Percentiles rank a stretch among this genome's conserved stretches.
Conservation (phyloP, 1,140 invertebrate species). For the Cyclina sinensis region DNA sequence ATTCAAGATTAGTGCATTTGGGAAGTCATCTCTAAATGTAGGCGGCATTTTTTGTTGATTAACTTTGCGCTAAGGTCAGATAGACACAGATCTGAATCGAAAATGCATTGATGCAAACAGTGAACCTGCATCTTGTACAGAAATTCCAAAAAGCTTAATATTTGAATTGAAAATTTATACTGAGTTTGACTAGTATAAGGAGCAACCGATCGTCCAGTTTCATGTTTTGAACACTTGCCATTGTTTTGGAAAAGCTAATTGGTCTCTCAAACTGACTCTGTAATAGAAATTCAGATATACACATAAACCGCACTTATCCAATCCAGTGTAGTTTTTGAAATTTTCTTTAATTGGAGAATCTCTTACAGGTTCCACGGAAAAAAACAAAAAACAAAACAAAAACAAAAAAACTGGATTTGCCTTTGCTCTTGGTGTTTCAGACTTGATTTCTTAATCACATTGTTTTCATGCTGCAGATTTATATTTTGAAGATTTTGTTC, state of each 20-base stretch:
- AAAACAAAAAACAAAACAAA: too few species aligned
- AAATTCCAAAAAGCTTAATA: conserved; percentile 28
- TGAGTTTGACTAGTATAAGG: conserved; percentile 53
- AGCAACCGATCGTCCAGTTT: conserved; percentile 43
- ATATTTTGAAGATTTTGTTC: too few species aligned
- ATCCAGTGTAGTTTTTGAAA: too few species aligned
- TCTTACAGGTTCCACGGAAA: too few species aligned
- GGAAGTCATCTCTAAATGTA: conserved; percentile 60
- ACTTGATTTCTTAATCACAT: too few species aligned
- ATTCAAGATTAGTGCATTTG: conserved; percentile 52
- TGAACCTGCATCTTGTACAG: conserved; percentile 3
- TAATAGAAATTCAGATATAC: conserved; percentile 31
- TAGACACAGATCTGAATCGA: conserved; percentile 52
- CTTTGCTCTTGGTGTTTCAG: too few species aligned
- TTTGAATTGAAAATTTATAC: conserved; percentile 27
- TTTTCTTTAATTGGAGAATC: too few species aligned
- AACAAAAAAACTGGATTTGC: too few species aligned
- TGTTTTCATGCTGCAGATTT: too few species aligned
- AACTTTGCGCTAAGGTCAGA: conserved; percentile 51
- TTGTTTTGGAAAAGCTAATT: not conserved
- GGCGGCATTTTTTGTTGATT: conserved; percentile 53
- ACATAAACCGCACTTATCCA: conserved; percentile 25
- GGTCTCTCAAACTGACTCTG: conserved; percentile 30
- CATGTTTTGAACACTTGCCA: conserved; percentile 35
- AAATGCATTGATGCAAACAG: conserved; percentile 67